Conservation (phyloP, 2,888 invertebrate genomes). For the Steinernema carpocapsae region DNA sequence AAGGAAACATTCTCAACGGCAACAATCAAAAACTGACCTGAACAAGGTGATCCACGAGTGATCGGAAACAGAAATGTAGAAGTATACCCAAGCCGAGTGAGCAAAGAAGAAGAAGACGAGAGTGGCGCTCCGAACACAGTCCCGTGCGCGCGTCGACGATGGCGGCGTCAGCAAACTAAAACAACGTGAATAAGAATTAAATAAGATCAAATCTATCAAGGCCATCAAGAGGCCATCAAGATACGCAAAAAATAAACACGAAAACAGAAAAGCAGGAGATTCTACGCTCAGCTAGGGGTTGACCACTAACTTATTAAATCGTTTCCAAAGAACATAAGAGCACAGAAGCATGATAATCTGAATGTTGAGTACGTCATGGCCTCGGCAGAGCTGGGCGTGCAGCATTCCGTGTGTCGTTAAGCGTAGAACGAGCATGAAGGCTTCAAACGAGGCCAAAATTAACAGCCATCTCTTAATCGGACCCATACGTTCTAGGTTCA, state of each 20-base stretch:
- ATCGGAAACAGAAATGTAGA: slow-evolving; percentile 44
- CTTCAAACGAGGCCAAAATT: neutral
- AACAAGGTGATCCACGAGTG: slow-evolving; percentile 38
- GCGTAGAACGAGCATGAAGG: slow-evolving; percentile 4
- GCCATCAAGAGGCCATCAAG: slow-evolving; percentile 1
- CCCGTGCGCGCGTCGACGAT: neutral
- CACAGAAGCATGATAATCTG: slow-evolving; percentile 48
- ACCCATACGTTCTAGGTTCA: slow-evolving; percentile 31
- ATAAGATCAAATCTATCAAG: neutral
- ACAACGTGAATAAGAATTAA: neutral
- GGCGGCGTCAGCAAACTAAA: slow-evolving; percentile 10
- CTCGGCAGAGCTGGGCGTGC: slow-evolving; percentile 46
- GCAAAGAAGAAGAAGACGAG: slow-evolving; percentile 37
- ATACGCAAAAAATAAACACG: neutral
- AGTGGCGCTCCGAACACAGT: neutral
- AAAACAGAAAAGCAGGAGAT: slow-evolving; percentile 4
- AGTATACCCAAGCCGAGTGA: slow-evolving; percentile 44
- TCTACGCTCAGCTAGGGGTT: neutral
- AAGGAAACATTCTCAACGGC: too few relatives aligned
- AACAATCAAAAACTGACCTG: slow-evolving; percentile 38
- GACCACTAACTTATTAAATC: slow-evolving; percentile 38
- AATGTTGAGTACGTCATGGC: slow-evolving; percentile 46
- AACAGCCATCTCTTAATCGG: slow-evolving; percentile 36
- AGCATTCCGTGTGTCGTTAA: neutral
- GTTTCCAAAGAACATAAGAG: slow-evolving; percentile 49